Conservation (phyloP, 2,797 vertebrate species). For the Cryptoprocta ferox region DNA sequence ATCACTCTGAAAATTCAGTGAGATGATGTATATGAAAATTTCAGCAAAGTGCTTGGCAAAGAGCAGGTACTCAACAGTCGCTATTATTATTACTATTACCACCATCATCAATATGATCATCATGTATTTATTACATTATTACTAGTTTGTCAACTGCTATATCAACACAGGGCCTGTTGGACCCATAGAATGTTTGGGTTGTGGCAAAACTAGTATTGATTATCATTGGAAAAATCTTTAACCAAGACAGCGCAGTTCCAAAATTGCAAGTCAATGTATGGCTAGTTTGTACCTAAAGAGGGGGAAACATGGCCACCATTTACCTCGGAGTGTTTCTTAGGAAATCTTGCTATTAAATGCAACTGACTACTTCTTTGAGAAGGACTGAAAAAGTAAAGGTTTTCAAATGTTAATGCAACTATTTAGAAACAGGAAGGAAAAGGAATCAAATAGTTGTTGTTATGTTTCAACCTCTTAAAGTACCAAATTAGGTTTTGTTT, state of each 20-base stretch:
- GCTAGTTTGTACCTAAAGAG: neutral
- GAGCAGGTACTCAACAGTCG: neutral
- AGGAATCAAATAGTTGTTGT: constrained; percentile 19
- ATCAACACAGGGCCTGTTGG: neutral
- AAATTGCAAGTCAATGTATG: neutral
- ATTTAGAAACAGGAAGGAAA: constrained; percentile 57
- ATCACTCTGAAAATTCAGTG: neutral
- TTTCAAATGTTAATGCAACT: constrained; percentile 13
- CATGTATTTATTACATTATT: neutral
- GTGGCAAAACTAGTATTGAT: neutral
- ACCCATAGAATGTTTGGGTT: neutral
- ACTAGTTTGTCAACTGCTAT: neutral
- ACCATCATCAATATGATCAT: neutral
- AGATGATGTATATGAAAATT: neutral
- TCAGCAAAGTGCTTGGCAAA: neutral
- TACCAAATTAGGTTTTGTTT: constrained; percentile 34
- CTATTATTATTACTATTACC: no score
- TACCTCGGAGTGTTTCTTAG: neutral
- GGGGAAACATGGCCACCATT: neutral
- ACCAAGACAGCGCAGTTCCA: neutral
- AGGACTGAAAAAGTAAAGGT: neutral
- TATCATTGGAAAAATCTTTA: neutral
- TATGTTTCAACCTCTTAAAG: constrained; percentile 41
- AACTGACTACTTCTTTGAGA: neutral
- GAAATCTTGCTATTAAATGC: neutral